Conservation (phyloP, 1,140 invertebrate genomes). For the Orchestia grillus region DNA sequence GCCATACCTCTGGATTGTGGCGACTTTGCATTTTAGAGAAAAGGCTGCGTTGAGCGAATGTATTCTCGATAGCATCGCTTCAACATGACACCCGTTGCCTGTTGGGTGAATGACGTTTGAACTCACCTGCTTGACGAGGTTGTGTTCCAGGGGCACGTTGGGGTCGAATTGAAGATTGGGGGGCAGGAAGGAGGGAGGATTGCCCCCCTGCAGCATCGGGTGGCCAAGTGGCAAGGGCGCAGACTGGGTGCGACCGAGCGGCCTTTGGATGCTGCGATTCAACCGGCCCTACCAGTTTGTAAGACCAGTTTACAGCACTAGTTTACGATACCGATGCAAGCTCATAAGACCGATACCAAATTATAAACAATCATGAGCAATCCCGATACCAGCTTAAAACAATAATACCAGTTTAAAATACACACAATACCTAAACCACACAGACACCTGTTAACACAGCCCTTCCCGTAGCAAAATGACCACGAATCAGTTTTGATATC, state of each 20-base stretch:
- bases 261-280: conserved; percentile 81
- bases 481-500: neutral
- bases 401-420: too few species aligned
- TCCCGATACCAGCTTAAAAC: too few species aligned
- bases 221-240: conserved; percentile 95
- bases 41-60: neutral
- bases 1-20: too few species aligned
- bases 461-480: neutral
- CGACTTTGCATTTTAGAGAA: neutral
- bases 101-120: neutral
- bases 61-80: neutral
- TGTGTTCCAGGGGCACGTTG: conserved; percentile 77
- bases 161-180: conserved; percentile 75
- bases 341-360: neutral
- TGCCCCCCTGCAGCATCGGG: conserved; percentile 83
- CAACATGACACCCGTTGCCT: neutral
- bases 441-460: neutral
- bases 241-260: conserved; percentile 91
- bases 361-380: neutral
- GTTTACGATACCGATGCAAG: neutral
- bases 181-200: conserved; percentile 74
- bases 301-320: neutral
- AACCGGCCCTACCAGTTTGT: conserved; percentile 76
- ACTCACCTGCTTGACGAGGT: conserved; percentile 78
- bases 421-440: neutral